Evolutionary conservation across 2,797 vertebrate species (phyloP).

Genomic region (Loriculus beryllinus): DNA sequence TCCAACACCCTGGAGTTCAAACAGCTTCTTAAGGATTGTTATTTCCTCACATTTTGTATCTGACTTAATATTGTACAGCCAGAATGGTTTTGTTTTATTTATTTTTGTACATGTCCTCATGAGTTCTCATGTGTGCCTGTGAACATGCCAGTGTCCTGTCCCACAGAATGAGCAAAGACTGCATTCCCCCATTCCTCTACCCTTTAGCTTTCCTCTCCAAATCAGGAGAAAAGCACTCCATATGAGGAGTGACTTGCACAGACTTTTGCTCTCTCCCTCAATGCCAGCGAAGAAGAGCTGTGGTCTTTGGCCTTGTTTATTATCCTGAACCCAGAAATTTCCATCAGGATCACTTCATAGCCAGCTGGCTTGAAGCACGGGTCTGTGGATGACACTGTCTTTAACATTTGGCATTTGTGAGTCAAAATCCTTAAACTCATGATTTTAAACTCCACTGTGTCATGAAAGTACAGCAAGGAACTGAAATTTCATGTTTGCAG

Average conservation of each 20-base stretch:
- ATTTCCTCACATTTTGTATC: neutral
- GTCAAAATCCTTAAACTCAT: neutral
- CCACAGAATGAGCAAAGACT: neutral
- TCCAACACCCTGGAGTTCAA: neutral
- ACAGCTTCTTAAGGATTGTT: neutral
- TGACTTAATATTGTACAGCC: neutral
- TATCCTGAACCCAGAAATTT: neutral
- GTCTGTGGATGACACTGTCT: neutral
- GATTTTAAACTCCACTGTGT: neutral
- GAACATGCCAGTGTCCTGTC: neutral
- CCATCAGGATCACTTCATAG: neutral
- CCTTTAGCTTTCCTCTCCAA: neutral
- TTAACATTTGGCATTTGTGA: neutral
- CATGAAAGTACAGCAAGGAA: neutral
- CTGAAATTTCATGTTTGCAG: neutral
- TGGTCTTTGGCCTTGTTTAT: neutral
- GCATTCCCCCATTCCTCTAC: neutral
- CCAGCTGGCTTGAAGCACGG: neutral
- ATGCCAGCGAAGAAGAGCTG: neutral
- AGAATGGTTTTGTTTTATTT: neutral
- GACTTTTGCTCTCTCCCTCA: neutral
- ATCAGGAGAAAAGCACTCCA: neutral
- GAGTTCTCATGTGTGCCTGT: neutral
- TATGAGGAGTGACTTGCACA: neutral
- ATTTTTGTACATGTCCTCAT: neutral